phyloP scores from a whole-genome alignment of 2,113 vertebrate genomes.

The Lichenostomus cassidix region DNA sequence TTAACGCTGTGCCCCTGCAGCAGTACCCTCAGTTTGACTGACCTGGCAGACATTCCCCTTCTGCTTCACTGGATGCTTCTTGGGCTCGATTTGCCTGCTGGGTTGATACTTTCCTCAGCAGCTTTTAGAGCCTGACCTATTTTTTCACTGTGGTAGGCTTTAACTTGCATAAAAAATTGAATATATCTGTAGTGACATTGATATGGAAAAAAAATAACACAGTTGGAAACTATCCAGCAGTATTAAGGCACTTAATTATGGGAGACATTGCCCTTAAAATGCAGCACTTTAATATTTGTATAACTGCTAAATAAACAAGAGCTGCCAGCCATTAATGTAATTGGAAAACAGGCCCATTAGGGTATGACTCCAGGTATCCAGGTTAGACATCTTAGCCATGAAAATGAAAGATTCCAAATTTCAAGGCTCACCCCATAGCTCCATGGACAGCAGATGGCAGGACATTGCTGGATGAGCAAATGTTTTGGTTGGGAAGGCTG shows the following conservation, averaged over 20 bases:
- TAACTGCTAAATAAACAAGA: not conserved
- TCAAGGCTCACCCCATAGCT: not conserved
- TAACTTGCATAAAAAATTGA: not conserved
- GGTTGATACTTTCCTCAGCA: not conserved
- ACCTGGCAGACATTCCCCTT: not conserved
- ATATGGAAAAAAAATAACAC: not conserved
- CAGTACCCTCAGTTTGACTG: not conserved
- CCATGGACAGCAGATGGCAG: not conserved
- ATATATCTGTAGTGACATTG: not conserved
- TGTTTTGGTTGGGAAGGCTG: not conserved
- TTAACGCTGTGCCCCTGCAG: accelerated
- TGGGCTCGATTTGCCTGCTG: not conserved
- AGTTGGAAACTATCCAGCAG: not conserved
- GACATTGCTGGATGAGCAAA: not conserved
- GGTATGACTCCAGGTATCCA: not conserved
- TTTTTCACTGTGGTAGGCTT: not conserved
- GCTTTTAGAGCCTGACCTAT: constrained; percentile 30
- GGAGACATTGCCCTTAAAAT: not conserved
- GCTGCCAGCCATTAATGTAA: not conserved
- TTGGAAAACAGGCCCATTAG: not conserved
- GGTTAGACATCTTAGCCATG: not conserved
- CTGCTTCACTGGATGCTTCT: not conserved
- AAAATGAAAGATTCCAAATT: not conserved
- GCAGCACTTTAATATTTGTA: not conserved
- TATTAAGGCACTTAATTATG: not conserved